A percentile compares a stretch with the other conserved stretches of the same genome.
phyloP scores from a whole-genome alignment of 2,888 invertebrate genomes.

The Alsophila aescularia region DNA sequence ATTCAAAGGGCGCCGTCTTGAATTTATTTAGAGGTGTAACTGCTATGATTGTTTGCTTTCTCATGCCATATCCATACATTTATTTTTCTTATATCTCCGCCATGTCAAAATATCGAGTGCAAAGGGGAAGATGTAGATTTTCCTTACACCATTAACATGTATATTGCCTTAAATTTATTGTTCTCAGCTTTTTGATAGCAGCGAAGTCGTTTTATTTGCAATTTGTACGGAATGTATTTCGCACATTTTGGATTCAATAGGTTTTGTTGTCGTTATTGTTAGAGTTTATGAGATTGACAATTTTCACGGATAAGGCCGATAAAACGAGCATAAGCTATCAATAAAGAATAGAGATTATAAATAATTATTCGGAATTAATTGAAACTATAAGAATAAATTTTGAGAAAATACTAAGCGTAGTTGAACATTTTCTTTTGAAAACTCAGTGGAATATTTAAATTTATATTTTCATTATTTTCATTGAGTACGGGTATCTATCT shows the following conservation, averaged over 20 bases:
- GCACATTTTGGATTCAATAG: slow-evolving; percentile 29
- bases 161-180: slow-evolving; percentile 77
- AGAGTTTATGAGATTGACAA: slow-evolving; percentile 22
- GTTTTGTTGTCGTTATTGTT: slow-evolving; percentile 25
- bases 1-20: no score
- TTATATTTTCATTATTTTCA: no score
- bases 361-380: no score
- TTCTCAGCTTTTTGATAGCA: slow-evolving; percentile 64
- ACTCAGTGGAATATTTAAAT: no score
- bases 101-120: slow-evolving; percentile 48
- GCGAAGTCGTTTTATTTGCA: slow-evolving; percentile 61
- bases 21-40: no score
- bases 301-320: neutral
- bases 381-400: no score
- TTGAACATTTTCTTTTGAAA: no score
- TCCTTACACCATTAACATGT: slow-evolving; percentile 76
- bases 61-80: slow-evolving; percentile 42
- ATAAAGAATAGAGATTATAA: no score
- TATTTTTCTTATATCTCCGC: slow-evolving; percentile 12
- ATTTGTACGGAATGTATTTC: slow-evolving; percentile 46
- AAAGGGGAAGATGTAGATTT: slow-evolving; percentile 74
- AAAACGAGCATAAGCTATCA: no score
- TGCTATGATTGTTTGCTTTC: neutral
- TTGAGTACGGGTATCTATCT: no score
- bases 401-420: no score